Percentiles rank a stretch among this genome's conserved stretches.
These are phyloP conservation scores for Hemiprocne comata DNA, from an alignment of 2,113 vertebrate species.

Conservation along the genomic window DNA sequence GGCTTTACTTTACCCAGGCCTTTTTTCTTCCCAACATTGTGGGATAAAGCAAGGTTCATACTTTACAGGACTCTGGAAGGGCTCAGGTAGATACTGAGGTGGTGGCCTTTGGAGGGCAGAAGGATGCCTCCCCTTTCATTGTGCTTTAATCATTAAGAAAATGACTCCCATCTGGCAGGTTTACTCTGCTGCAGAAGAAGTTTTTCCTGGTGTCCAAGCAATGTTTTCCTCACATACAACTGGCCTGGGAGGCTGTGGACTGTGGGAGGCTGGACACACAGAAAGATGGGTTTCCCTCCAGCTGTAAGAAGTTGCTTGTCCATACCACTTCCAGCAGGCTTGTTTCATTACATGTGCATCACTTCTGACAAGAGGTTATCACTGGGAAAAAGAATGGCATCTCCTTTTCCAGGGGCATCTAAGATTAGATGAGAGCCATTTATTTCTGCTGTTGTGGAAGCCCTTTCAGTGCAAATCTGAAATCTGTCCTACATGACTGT, in stretches of 20 bases:
- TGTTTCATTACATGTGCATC: neutral
- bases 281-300: neutral
- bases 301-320: neutral
- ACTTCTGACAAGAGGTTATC: neutral
- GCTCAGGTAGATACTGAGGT: neutral
- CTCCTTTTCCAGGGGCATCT: neutral
- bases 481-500: neutral
- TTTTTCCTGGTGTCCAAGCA: neutral
- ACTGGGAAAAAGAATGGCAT: neutral
- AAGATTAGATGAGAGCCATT: neutral
- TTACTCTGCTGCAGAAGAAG: neutral
- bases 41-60: neutral
- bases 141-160: neutral
- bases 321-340: neutral
- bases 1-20: neutral
- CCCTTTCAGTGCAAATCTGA: neutral
- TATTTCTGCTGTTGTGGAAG: neutral
- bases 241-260: neutral
- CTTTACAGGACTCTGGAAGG: neutral
- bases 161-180: neutral
- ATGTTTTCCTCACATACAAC: neutral
- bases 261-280: neutral
- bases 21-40: neutral
- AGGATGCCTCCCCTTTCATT: neutral
- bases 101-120: neutral